Evolutionary conservation across 2,888 invertebrate species (phyloP).

Genomic region (Serrognathus titanus): DNA sequence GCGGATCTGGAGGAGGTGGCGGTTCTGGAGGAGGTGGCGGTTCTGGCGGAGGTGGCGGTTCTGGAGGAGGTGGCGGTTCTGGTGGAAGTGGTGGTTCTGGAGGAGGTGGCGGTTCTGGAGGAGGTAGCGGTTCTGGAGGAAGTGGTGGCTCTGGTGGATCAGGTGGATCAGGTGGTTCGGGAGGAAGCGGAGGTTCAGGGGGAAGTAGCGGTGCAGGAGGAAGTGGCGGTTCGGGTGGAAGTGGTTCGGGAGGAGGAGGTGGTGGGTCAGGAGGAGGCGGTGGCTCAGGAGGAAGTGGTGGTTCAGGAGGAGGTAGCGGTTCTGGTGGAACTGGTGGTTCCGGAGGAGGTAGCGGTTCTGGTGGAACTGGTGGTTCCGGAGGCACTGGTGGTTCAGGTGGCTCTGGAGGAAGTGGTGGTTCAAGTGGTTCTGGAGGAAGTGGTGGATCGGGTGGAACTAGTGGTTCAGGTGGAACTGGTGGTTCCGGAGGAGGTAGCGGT

Average conservation of each 20-base stretch:
- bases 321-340: slow-evolving; percentile 4
- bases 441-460: slow-evolving; percentile 4
- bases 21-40: slow-evolving; percentile 10
- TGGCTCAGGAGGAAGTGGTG: slow-evolving; percentile 4
- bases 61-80: slow-evolving; percentile 2
- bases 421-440: slow-evolving; percentile 1
- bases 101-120: slow-evolving; percentile 8
- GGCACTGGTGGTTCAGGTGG: slow-evolving; percentile 8
- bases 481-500: slow-evolving; percentile 4
- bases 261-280: slow-evolving; percentile 16
- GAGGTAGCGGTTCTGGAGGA: slow-evolving; percentile 8
- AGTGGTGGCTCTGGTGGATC: no score
- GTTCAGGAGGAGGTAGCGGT: background rate
- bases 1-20: slow-evolving; percentile 10
- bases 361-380: slow-evolving; percentile 2
- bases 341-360: background rate
- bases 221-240: slow-evolving; percentile 4
- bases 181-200: no score
- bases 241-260: background rate
- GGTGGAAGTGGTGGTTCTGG: slow-evolving; percentile 5
- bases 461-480: slow-evolving; percentile 5
- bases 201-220: no score
- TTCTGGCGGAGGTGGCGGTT: slow-evolving; percentile 4
- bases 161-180: no score
- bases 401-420: background rate